Evolutionary conservation across 2,888 invertebrate genomes (phyloP), one percentile per base, ranked within the genome.

Genomic region (Alloscopus bannaensis): DNA sequence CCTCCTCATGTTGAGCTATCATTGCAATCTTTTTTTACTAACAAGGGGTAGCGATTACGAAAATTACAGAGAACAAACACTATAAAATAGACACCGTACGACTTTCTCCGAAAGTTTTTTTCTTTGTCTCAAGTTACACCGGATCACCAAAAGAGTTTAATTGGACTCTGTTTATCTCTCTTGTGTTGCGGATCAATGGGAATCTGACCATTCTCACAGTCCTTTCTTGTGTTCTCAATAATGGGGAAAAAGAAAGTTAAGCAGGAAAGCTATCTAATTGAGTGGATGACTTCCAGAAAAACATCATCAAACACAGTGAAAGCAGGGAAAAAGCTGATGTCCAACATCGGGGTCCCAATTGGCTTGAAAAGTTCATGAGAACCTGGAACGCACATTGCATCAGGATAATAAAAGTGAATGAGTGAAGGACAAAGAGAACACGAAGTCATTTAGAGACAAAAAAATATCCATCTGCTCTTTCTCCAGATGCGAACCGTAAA

Each of bases 191-290:
- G n/a, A n/a, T n/a, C n/a, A n/a, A n/a, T n/a, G n/a, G n/a, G n/a
- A n/a, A n/a, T n/a, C n/a, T n/a, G n/a, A n/a, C n/a, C n/a, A n/a
- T n/a, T n/a, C 36, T 36, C 36, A 6, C 36, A 36, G 13, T 36
- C 3, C 24, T 22, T 57, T 26, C 1, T 36, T 31, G n/a, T 60
- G 4, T 18, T 52, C 13, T 18, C 24, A 24, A 24, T 20, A 18
- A 52, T 52, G 22, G 52, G 11, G 13, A 52, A 52, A 24, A 13
- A 52, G 52, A 6, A 18, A 20, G 24, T 20, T 11, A n/a, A n/a
- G n/a, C n/a, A n/a, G n/a, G n/a, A n/a, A n/a, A n/a, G 68, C 52
- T 55, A 68, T 68, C 68, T 68, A 68, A 52, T 68, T 68, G 52
- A 68, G 68, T 52, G 29, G 31, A 64, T 65, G 65, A 64, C 64